These are phyloP conservation scores for Atta texana DNA, from an alignment of 1,140 invertebrate genomes.

Conservation along the genomic window DNA sequence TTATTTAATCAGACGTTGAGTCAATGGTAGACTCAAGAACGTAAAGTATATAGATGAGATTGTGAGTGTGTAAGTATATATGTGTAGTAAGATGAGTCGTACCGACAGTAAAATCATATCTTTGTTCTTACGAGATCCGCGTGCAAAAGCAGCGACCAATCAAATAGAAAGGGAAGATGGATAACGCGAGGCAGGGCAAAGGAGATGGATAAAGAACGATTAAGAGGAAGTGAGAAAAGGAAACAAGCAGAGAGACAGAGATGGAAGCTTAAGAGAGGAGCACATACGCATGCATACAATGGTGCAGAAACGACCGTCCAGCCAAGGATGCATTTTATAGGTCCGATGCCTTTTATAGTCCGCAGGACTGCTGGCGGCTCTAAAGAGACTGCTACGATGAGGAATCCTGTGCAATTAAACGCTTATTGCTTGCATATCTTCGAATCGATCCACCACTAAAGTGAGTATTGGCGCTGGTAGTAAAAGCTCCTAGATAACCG, in stretches of 20 bases:
- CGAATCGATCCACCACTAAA: constrained; percentile 86
- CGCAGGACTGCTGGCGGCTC: constrained; percentile 78
- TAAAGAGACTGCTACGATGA: constrained; percentile 83
- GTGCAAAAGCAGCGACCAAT: constrained; percentile 18
- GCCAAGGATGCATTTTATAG: constrained; percentile 86
- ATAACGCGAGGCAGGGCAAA: constrained; percentile 27
- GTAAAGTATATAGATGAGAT: not conserved
- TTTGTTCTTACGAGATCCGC: constrained; percentile 41
- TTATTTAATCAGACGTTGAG: not conserved
- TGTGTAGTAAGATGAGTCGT: constrained; percentile 3
- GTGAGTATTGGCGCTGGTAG: constrained; percentile 83
- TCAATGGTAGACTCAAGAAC: not conserved
- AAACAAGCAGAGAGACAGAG: constrained; percentile 15
- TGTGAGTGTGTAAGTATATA: no score
- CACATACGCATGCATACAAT: constrained; percentile 76
- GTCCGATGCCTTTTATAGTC: constrained; percentile 86
- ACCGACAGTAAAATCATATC: constrained; percentile 68
- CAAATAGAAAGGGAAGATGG: constrained; percentile 22
- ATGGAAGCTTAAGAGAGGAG: constrained; percentile 18
- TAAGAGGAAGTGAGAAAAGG: not conserved
- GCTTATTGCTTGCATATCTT: constrained; percentile 86
- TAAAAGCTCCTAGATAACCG: constrained; percentile 84
- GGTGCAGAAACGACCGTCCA: constrained; percentile 77
- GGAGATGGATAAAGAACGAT: constrained; percentile 40
- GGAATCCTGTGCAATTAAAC: constrained; percentile 87